A percentile compares a stretch with the other conserved stretches of the same genome.
Conservation (phyloP, 1,140 invertebrate genomes). For the Panulirus ornatus region DNA sequence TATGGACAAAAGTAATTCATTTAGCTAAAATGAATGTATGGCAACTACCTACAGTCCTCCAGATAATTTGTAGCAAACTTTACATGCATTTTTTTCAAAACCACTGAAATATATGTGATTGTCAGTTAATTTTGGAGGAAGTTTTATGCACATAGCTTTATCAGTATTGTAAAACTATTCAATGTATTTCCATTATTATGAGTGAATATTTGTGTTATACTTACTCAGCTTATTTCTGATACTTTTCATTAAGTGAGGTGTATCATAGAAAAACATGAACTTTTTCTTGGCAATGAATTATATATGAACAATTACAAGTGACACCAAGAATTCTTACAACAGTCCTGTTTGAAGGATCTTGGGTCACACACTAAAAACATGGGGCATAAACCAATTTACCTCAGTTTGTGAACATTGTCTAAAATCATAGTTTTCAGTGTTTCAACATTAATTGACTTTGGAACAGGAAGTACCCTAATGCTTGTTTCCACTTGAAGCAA, state of each 20-base stretch:
- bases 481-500: slow-evolving; percentile 11
- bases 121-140: not conserved
- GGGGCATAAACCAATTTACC: too few relatives aligned
- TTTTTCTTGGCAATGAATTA: not conserved
- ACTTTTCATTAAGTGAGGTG: slow-evolving; percentile 2
- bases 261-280: slow-evolving; percentile 16
- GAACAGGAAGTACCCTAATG: slow-evolving; percentile 1
- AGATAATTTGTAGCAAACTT: too few relatives aligned
- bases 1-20: too few relatives aligned
- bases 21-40: too few relatives aligned
- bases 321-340: not conserved
- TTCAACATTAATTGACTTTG: not conserved
- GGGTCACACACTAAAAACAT: too few relatives aligned
- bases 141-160: not conserved
- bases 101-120: too few relatives aligned
- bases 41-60: too few relatives aligned
- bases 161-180: slow-evolving; percentile 3
- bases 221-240: slow-evolving; percentile 11
- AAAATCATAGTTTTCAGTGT: not conserved
- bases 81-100: too few relatives aligned
- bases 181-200: not conserved
- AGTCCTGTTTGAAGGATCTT: slow-evolving; percentile 6
- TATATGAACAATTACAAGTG: not conserved
- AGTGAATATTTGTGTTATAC: not conserved
- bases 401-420: not conserved